These are phyloP conservation scores for Nyctibius bracteatus DNA, from an alignment of 2,113 vertebrate genomes.

Conservation along the genomic window DNA sequence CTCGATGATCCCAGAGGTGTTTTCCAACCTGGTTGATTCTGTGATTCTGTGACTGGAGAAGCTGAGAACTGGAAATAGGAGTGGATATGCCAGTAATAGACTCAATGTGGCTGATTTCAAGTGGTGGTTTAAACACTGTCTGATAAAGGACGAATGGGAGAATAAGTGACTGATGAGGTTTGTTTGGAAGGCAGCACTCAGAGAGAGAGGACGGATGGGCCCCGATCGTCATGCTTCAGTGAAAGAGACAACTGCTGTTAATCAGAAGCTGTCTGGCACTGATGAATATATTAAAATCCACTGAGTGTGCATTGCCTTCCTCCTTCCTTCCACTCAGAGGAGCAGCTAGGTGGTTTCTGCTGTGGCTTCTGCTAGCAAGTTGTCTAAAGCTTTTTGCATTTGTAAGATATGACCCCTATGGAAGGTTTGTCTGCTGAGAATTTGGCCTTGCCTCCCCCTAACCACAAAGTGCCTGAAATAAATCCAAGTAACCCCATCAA, in stretches of 20 bases:
- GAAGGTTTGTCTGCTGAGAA: neutral
- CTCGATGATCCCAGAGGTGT: too few species aligned
- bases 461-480: neutral
- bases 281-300: slow-evolving; percentile 8
- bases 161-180: neutral
- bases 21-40: too few species aligned
- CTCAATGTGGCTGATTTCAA: neutral
- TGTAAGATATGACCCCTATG: neutral
- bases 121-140: neutral
- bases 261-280: slow-evolving; percentile 8
- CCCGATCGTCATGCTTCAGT: neutral
- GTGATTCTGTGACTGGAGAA: too few species aligned
- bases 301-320: neutral
- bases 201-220: neutral
- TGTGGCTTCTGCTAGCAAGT: neutral
- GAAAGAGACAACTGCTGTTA: neutral
- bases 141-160: neutral
- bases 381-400: neutral
- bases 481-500: neutral
- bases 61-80: neutral
- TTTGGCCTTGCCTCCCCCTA: neutral
- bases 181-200: neutral
- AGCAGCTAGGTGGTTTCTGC: neutral
- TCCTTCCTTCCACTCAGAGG: neutral
- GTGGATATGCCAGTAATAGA: neutral